Conservation (phyloP, 1,140 invertebrate genomes). For the Ostrea denselamellosa region DNA sequence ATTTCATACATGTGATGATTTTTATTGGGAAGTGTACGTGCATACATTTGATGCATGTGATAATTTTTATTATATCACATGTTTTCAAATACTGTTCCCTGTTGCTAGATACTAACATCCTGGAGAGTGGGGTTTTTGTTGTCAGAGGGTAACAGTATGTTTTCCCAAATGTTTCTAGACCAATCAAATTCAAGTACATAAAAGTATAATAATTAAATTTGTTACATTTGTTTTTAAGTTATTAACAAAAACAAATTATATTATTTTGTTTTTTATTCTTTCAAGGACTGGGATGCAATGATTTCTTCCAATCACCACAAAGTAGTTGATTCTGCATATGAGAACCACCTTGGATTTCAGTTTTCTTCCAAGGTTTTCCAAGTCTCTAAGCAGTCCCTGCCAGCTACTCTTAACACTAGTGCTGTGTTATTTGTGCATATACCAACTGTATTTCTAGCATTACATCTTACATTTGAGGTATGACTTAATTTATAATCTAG, state of each 20-base stretch:
- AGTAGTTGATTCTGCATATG: conserved; percentile 54
- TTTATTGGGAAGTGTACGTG: too few relatives aligned
- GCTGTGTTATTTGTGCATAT: conserved; percentile 87
- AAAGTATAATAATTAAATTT: too few relatives aligned
- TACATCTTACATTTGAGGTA: conserved; percentile 93
- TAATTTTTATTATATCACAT: too few relatives aligned
- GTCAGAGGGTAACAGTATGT: too few relatives aligned
- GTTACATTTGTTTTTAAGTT: too few relatives aligned
- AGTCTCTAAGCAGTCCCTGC: conserved; percentile 69
- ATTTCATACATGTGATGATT: too few relatives aligned
- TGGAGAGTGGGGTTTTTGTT: too few relatives aligned
- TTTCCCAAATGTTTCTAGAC: too few relatives aligned
- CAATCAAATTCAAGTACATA: too few relatives aligned
- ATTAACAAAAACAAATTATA: not conserved
- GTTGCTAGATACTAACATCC: too few relatives aligned
- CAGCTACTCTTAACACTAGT: conserved; percentile 83
- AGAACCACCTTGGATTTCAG: conserved; percentile 72
- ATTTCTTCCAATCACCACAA: conserved; percentile 82
- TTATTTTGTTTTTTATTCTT: conserved; percentile 37
- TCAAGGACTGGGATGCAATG: conserved; percentile 89
- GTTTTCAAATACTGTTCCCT: too few relatives aligned
- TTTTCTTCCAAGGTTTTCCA: conserved; percentile 66
- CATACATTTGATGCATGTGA: too few relatives aligned
- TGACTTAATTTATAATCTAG: not conserved
- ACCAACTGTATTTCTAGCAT: conserved; percentile 86